A percentile compares a stretch with the other conserved stretches of the same genome.
Evolutionary conservation across 2,113 vertebrate species (phyloP).

Genomic region (Salvelinus namaycush): DNA sequence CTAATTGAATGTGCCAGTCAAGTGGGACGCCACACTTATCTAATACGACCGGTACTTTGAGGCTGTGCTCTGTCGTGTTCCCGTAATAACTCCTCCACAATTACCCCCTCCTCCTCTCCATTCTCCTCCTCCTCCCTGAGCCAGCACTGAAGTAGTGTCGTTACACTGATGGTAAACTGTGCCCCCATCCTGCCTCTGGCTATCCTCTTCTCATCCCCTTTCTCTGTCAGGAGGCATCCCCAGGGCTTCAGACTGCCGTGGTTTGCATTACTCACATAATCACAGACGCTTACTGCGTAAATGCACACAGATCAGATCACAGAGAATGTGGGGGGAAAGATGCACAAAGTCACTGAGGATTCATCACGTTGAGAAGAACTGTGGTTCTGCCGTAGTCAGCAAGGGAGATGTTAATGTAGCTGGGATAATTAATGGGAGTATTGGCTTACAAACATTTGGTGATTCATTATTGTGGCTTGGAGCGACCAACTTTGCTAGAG

Average conservation of each 20-base stretch:
- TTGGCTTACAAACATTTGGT: constrained; percentile 74
- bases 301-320: constrained; percentile 47
- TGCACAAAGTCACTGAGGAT: constrained; percentile 60
- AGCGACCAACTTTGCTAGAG: constrained; percentile 52
- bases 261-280: constrained; percentile 65
- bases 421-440: constrained; percentile 72
- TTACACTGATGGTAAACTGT: constrained; percentile 52
- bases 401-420: constrained; percentile 70
- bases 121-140: constrained; percentile 25
- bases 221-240: constrained; percentile 37
- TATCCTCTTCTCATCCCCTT: constrained; percentile 23
- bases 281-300: constrained; percentile 62
- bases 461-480: constrained; percentile 70
- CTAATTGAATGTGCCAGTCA: constrained; percentile 74
- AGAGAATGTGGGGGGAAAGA: constrained; percentile 46
- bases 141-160: constrained; percentile 47
- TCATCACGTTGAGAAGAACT: constrained; percentile 50
- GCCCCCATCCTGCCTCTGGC: constrained; percentile 29
- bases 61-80: constrained; percentile 59
- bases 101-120: constrained; percentile 28
- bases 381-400: constrained; percentile 72
- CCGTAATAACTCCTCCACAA: constrained; percentile 59
- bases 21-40: constrained; percentile 62
- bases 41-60: constrained; percentile 64
- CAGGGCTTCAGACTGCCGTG: constrained; percentile 39